Evolutionary conservation across 37 sponge, comb jelly and placozoan genomes (phyloP), one percentile per base, ranked within the genome.

Genomic region (Oopsacas minuta): DNA sequence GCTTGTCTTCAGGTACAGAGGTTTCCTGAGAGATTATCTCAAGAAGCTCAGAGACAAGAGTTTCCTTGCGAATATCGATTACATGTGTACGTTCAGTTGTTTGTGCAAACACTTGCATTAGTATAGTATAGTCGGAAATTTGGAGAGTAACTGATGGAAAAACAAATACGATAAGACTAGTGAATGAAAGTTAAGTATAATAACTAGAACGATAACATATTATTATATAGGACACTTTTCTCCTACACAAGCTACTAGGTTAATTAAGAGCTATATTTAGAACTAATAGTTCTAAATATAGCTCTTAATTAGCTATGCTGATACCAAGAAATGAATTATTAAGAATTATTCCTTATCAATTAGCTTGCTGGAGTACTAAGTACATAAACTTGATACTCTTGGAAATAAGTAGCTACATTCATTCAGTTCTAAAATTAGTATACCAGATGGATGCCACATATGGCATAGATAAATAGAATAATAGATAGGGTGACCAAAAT

Each of bases 61-160:
- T 3, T 25, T 61, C 75, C 75, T 61, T 61, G 30, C 75, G 22
- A 61, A 61, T 61, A 61, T 61, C 75, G 75, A 61, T 61, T n/a
- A 61, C 75, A 61, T 61, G 75, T 61, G 75, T 61, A 12, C 7
- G 32, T 61, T 61, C 75, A 7, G 20, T 34, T 61, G 75, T 20
- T 34, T 61, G 75, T 61, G 28, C 75, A 61, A 61, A 61, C 75
- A 61, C 20, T 61, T 61, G 75, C 75, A 61, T 61, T 3, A 61
- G 75, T 61, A 20, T 3, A 42, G 49, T 42, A 15, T 8, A 15
- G 15, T 17, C 15, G 12, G 49, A 42, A 8, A 42, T 17, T 42
- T 17, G 15, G 12, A 15, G 8, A 42, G 8, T 42, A 42, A 17
- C 12, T 17, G 49, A 15, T 42, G 49, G 49, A 42, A 17, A 42